Conservation (phyloP, 1,140 invertebrate species). For the Brachionus sp. region DNA sequence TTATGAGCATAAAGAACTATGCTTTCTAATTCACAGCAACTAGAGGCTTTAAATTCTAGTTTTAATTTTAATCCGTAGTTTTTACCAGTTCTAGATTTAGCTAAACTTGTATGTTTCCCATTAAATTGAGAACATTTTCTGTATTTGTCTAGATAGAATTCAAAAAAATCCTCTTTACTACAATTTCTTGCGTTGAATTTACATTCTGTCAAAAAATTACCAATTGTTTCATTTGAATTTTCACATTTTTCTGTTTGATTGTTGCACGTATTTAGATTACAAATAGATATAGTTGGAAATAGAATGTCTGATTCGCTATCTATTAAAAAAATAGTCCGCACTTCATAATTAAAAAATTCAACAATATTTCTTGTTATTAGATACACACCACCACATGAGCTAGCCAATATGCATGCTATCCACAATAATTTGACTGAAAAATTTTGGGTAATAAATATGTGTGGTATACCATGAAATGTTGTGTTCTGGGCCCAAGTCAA, state of each 20-base stretch:
- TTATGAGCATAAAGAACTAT: constrained; percentile 20
- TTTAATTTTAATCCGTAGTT: neutral
- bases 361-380: neutral
- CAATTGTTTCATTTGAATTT: neutral
- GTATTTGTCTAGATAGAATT: neutral
- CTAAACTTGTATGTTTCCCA: neutral
- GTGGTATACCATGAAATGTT: constrained; percentile 20
- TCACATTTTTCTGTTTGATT: neutral
- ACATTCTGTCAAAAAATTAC: neutral
- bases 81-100: neutral
- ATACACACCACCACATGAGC: neutral
- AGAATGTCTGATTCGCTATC: neutral
- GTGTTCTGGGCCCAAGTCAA: constrained; percentile 9
- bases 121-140: constrained; percentile 32
- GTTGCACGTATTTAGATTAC: neutral
- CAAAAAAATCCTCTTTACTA: neutral
- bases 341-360: neutral
- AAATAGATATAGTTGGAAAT: constrained; percentile 34
- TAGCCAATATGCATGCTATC: neutral
- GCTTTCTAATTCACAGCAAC: neutral
- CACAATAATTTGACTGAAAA: neutral
- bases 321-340: neutral
- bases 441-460: neutral
- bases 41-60: neutral
- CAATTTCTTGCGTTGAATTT: neutral